Conservation (phyloP, 2,797 vertebrate genomes). For the Pantherophis vulpinus region DNA sequence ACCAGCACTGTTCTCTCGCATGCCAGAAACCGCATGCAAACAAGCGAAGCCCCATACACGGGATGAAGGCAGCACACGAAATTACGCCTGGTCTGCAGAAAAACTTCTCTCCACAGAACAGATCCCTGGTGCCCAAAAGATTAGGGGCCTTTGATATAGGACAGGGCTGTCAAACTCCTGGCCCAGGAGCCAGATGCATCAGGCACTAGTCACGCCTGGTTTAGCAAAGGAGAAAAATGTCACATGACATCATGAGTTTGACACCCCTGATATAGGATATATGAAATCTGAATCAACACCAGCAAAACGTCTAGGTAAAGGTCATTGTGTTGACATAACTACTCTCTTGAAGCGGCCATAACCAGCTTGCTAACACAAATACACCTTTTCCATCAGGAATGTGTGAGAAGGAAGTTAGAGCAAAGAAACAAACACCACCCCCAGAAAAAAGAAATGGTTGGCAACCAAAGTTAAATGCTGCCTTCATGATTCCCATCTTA, state of each 20-base stretch:
- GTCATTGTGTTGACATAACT: not conserved
- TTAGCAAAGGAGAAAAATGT: too few relatives aligned
- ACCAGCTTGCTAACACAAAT: not conserved
- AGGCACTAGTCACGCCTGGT: too few relatives aligned
- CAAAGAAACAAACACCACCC: not conserved
- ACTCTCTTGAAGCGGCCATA: not conserved
- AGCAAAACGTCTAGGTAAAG: not conserved
- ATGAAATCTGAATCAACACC: not conserved
- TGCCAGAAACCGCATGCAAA: not conserved
- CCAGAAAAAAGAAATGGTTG: not conserved
- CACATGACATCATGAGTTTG: too few relatives aligned
- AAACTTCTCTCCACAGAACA: not conserved
- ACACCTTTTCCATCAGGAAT: not conserved
- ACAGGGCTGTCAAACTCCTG: too few relatives aligned
- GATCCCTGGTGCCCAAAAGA: not conserved
- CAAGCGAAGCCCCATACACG: not conserved
- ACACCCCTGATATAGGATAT: too few relatives aligned
- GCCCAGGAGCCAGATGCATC: rapidly evolving
- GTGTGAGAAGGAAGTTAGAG: not conserved
- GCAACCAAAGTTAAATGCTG: not conserved
- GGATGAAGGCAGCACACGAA: not conserved
- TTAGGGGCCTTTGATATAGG: not conserved
- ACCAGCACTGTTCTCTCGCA: not conserved
- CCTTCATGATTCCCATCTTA: not conserved
- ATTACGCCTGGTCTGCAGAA: not conserved